Evolutionary conservation across 2,888 invertebrate genomes (phyloP).

Genomic region (Argynnis bischoffii): DNA sequence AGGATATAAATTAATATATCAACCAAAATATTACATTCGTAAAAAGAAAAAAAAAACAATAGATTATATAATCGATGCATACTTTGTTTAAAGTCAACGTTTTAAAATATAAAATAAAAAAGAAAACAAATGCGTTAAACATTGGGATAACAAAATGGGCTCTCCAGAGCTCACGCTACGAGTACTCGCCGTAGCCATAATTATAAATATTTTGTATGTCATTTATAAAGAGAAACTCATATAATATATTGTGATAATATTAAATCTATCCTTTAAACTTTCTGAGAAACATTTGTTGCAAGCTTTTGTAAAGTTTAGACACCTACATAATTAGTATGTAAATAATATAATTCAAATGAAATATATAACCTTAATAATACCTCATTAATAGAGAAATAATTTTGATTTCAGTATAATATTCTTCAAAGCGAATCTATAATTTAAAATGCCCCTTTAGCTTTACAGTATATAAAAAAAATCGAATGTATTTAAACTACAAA

Average conservation of each 20-base stretch:
- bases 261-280: too few relatives aligned
- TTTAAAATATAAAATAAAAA: conserved; percentile 21
- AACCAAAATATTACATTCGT: conserved; percentile 10
- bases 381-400: neutral
- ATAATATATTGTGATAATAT: too few relatives aligned
- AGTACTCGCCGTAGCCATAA: neutral
- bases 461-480: neutral
- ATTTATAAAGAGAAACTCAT: too few relatives aligned
- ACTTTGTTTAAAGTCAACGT: conserved; percentile 19
- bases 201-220: too few relatives aligned
- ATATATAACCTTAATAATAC: conserved; percentile 4
- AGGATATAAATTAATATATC: conserved; percentile 30
- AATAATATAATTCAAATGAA: neutral
- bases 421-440: neutral
- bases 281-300: too few relatives aligned
- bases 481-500: conserved; percentile 4
- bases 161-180: neutral
- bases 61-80: conserved; percentile 22
- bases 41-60: conserved; percentile 23
- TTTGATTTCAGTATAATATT: neutral
- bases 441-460: neutral
- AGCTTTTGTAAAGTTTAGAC: too few relatives aligned
- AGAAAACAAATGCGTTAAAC: conserved; percentile 20
- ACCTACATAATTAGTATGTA: too few relatives aligned
- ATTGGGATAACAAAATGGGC: conserved; percentile 17